These are phyloP conservation scores for Azemiops feae DNA, from an alignment of 2,113 vertebrate genomes.

Conservation along the genomic window DNA sequence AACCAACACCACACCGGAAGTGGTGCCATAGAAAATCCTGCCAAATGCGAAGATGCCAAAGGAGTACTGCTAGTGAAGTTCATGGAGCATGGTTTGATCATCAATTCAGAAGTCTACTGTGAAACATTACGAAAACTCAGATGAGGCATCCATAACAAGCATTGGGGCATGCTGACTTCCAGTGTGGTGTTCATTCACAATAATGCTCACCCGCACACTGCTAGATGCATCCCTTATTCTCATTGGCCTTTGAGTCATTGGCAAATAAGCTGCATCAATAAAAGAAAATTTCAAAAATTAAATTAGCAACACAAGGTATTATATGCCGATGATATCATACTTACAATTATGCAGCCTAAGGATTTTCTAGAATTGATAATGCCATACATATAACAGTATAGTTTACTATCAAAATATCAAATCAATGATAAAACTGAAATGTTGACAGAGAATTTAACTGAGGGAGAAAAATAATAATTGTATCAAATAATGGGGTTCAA, in stretches of 20 bases:
- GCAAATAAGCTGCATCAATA: background rate
- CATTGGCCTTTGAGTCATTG: background rate
- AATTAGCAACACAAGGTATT: background rate
- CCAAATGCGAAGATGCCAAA: too few relatives aligned
- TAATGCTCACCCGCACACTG: too few relatives aligned
- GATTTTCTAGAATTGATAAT: background rate
- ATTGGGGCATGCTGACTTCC: too few relatives aligned
- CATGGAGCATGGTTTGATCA: too few relatives aligned
- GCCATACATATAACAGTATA: background rate
- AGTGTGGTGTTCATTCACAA: too few relatives aligned
- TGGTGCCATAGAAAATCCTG: too few relatives aligned
- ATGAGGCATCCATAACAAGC: too few relatives aligned
- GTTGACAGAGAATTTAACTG: background rate
- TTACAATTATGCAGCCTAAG: background rate
- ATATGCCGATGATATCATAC: background rate
- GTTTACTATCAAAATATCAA: background rate
- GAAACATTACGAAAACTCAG: too few relatives aligned
- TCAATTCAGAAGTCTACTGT: too few relatives aligned
- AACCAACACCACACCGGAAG: too few relatives aligned
- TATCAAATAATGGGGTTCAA: background rate
- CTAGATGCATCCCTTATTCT: background rate
- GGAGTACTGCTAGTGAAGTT: too few relatives aligned
- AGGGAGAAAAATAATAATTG: background rate
- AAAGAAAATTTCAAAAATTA: background rate
- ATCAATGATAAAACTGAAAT: background rate